A percentile compares a stretch with the other conserved stretches of the same genome.
Conservation (phyloP, 30 jellyfish, hydroid and myxozoan species). For the Cassiopea andromeda region DNA sequence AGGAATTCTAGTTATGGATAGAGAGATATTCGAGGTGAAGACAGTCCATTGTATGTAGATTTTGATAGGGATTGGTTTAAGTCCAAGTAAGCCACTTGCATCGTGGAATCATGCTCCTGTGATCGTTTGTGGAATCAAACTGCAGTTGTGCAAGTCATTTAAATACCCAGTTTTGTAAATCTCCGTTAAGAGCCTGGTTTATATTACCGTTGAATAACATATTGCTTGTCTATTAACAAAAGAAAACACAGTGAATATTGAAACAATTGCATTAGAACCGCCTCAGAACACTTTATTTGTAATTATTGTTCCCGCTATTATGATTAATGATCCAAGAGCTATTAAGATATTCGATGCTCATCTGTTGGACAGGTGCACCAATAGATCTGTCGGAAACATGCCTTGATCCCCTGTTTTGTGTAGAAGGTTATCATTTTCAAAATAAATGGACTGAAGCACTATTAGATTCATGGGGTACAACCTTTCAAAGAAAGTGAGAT, state of each 20-base stretch:
- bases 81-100: too few relatives aligned
- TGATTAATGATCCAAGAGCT: background rate
- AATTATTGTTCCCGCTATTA: background rate
- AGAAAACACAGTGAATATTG: background rate
- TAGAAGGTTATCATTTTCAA: too few relatives aligned
- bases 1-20: too few relatives aligned
- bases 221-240: background rate
- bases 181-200: background rate
- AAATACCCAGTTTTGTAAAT: background rate
- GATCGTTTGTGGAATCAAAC: background rate
- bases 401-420: too few relatives aligned
- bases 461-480: too few relatives aligned
- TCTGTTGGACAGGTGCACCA: background rate
- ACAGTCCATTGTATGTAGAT: too few relatives aligned
- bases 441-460: too few relatives aligned
- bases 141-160: background rate
- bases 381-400: too few relatives aligned
- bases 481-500: too few relatives aligned
- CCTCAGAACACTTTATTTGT: background rate
- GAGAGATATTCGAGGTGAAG: too few relatives aligned
- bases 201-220: background rate
- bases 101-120: background rate
- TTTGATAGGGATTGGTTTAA: too few relatives aligned
- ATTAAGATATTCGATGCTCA: background rate
- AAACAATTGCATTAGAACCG: background rate